Evolutionary conservation across 2,113 vertebrate species (phyloP), one percentile per base, ranked within the genome.

Genomic region (Thomomys bottae): DNA sequence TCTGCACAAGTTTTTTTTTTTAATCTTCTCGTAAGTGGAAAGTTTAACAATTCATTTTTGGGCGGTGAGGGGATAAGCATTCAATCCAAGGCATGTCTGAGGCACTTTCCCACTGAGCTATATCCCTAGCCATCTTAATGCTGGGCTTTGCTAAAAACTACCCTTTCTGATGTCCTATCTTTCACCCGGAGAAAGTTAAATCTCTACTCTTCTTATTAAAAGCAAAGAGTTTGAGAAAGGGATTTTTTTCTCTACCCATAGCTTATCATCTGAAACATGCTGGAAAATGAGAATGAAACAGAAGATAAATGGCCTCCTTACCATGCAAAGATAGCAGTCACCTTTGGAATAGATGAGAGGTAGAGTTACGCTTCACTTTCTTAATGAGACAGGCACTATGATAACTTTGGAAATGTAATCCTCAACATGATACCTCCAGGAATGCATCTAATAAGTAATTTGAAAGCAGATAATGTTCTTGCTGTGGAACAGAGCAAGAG

Each of bases 381-480:
- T 88, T 93, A 87, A 87, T 21, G 76, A 95, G 78, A 45, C 57
- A 71, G 90, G 84, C 59, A 32, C 54, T 72, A 28, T 76, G 73
- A 89, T 76, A 94, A 87, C 92, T 94, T 93, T 78, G 77, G 93
- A 87, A 94, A 84, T 87, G 76, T 49, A 92, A 93, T 93, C 90
- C 93, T 90, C 87, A 54, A 78, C 88, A 64, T 12, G 71, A 94
- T 82, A 76, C 92, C 88, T 88, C 20, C 0, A 92, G 95, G 94
- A 90, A 87, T 92, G 81, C 82, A 68, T 84, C 91, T 94, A 94
- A 88, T 90, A 94, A 88, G 90, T 81, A 83, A 96, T 88, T 88
- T 90, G 83, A 94, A 94, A 77, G 94, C 93, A 92, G 88, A 80
- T 34, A 93, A 81, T 80, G 87, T 87, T 80, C 92, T 63, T 84